A percentile compares a stretch with the other conserved stretches of the same genome.
phyloP scores from a whole-genome alignment of 2,888 invertebrate genomes.

The Ichneumoninae sp. region DNA sequence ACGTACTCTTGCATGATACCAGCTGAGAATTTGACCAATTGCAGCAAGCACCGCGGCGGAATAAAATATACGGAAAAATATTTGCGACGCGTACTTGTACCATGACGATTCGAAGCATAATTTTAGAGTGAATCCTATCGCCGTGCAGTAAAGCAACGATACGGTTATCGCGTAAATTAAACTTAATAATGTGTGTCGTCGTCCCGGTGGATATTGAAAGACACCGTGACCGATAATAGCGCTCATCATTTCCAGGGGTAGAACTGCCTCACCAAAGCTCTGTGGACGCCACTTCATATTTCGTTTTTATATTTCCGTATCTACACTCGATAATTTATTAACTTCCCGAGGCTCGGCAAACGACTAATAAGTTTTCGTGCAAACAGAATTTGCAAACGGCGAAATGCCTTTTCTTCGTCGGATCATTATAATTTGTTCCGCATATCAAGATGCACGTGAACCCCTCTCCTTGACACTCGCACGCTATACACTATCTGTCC shows the following conservation, averaged over 20 bases:
- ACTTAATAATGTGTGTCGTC: slow-evolving; percentile 15
- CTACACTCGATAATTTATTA: neutral
- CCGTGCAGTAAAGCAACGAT: neutral
- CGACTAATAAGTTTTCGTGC: neutral
- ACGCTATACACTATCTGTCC: neutral
- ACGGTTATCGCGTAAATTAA: neutral
- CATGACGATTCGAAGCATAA: neutral
- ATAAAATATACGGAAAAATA: slow-evolving; percentile 1
- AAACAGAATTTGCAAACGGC: neutral
- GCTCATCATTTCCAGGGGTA: slow-evolving; percentile 13
- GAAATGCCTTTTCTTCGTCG: neutral
- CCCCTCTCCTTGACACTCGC: neutral
- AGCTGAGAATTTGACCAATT: neutral
- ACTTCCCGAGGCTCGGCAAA: neutral
- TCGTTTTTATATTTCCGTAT: neutral
- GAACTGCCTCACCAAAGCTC: slow-evolving; percentile 36
- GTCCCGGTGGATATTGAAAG: slow-evolving; percentile 34
- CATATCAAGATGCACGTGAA: neutral
- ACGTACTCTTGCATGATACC: slow-evolving; percentile 19
- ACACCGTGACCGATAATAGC: slow-evolving; percentile 51
- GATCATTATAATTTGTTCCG: neutral
- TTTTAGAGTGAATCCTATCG: neutral
- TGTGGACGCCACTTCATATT: slow-evolving; percentile 37
- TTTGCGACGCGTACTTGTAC: slow-evolving; percentile 9
- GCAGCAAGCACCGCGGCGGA: neutral